Base-by-base conservation (phyloP, 2,113 vertebrate species). In the Larimichthys polyactis region DNA sequence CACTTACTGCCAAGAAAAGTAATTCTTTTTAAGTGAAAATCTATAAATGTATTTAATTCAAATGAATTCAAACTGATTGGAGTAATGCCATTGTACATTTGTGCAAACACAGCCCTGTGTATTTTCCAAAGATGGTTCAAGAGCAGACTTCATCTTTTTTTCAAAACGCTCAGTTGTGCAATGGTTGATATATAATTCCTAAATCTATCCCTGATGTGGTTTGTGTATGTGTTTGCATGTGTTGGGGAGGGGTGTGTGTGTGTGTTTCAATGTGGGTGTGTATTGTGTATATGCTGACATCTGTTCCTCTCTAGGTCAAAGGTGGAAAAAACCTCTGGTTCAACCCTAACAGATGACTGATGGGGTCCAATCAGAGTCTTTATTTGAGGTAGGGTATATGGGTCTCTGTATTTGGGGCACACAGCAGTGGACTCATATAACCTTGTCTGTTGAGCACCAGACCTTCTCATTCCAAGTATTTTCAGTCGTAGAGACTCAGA, bases 331-430 rank as follows among this genome's bases (percentile, higher is more conserved):
- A 51, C 44, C 24, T 84, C 68, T 71, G 64, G 51, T 78, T 82
- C 65, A 63, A 44, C 55, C 67, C 8, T 6, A 72, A 83, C 70
- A 74, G 57, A 85, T 88, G 86, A 90, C 66, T 79, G 85, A 89
- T 87, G 84, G 74, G 67, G 73, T 82, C 85, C 83, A 88, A 90
- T 91, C 90, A 86, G 48, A 57, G 55, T 88, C 79, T 88, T 86
- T 87, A 79, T 86, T 89, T 90, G 24, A 87, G 70, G 62, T 78
- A 78, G 10, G 65, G 48, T 64, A 54, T 73, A 32, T 68, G 72
- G 65, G 49, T 81, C 58, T 55, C 29, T 81, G 64, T 64, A 55
- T 70, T 54, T 83, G 64, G 71, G 85, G 68, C 71, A 78, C 80
- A 69, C 59, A 80, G 43, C 78, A 67, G 48, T 68, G 49, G 51